Evolutionary conservation across 2,888 invertebrate genomes (phyloP), one percentile per base, ranked within the genome.

Genomic region (Eledona agricola): DNA sequence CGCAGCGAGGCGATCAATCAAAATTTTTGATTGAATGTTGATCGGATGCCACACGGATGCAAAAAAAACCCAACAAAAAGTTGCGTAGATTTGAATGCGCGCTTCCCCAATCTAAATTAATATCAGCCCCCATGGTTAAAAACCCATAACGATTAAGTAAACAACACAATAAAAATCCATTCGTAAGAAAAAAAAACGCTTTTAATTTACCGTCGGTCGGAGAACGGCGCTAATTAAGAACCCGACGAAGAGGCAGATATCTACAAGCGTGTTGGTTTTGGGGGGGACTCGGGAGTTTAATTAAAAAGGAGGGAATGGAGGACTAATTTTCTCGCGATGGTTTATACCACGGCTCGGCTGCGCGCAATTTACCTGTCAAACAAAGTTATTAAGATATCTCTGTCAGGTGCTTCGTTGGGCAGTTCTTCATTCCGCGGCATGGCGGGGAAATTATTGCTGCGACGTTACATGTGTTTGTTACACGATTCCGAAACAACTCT

Each of bases 291-390:
- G n/a, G 9, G 4, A 13, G 31, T 38, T 40, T 50, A 50, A 50
- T 50, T 50, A 37, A 50, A 50, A 34, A 50, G 42, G 43, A 20
- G 34, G 32, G 31, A 25, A 34, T 15, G 32, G 42, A 49, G 45
- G 45, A 49, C 55, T 58, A 56, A 61, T 58, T 60, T 62, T 50
- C 50, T 50, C 52, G 43, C 34, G 54, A 58, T 62, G 56, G 58
- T 59, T 62, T 62, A 62, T 62, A 52, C 54, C 51, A 22, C 32
- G 26, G 49, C 55, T 59, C 57, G 38, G 58, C 55, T 56, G 56
- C 53, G 60, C 58, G 60, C 63, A 66, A 66, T 66, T 66, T 65
- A 64, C 53, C 62, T 65, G 65, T 65, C 66, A 65, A 62, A 65
- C 57, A 55, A 55, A 62, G 63, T 64, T 66, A 66, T 66, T 64